Evolutionary conservation across 2,888 invertebrate species (phyloP).

Genomic region (Erebia palarica): DNA sequence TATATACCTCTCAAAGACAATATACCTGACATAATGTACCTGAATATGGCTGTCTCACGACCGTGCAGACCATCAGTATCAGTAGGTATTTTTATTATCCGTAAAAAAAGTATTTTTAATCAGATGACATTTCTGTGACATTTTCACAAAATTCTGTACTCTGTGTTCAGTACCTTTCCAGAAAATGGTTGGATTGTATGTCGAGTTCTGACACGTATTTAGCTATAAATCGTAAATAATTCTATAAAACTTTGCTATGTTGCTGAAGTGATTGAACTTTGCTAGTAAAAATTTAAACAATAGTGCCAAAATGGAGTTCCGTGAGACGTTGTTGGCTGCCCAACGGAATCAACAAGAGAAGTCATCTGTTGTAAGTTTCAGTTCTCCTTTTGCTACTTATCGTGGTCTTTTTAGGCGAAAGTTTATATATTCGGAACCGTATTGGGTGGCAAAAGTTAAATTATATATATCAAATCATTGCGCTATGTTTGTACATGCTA

Average conservation of each 20-base stretch:
- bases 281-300: slow-evolving; percentile 32
- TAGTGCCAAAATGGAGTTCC: slow-evolving; percentile 69
- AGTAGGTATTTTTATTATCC: too few species aligned
- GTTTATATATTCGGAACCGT: slow-evolving; percentile 15
- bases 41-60: too few species aligned
- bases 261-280: slow-evolving; percentile 48
- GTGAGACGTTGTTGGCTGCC: slow-evolving; percentile 75
- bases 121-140: not conserved
- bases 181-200: slow-evolving; percentile 78
- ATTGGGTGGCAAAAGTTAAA: slow-evolving; percentile 6
- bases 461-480: not conserved
- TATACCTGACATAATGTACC: too few species aligned
- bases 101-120: too few species aligned
- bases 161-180: slow-evolving; percentile 76
- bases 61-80: too few species aligned
- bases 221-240: slow-evolving; percentile 65
- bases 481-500: not conserved
- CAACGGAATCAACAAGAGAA: slow-evolving; percentile 81
- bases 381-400: slow-evolving; percentile 42
- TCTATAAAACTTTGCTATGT: slow-evolving; percentile 54
- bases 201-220: slow-evolving; percentile 77
- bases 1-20: too few species aligned
- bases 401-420: slow-evolving; percentile 18
- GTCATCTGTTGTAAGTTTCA: slow-evolving; percentile 74
- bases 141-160: slow-evolving; percentile 33